Percentiles rank a stretch among this genome's conserved stretches.
Conservation (phyloP, 2,888 invertebrate genomes). For the Chironomus riparius region DNA sequence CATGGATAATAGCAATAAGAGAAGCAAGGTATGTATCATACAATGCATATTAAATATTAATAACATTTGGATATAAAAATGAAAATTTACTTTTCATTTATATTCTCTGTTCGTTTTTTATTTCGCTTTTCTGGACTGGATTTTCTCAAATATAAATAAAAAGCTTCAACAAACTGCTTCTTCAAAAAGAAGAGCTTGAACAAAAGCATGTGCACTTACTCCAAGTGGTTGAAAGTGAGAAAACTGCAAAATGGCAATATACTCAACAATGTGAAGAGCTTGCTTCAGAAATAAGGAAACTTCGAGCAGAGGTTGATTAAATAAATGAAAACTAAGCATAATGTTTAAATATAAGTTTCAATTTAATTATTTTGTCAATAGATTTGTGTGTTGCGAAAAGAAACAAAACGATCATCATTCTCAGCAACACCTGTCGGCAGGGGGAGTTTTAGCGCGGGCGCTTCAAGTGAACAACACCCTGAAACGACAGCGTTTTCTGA, state of each 20-base stretch:
- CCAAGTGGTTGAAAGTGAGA: constrained; percentile 82
- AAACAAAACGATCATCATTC: constrained; percentile 51
- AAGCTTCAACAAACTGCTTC: constrained; percentile 79
- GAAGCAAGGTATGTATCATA: constrained; percentile 73
- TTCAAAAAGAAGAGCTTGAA: constrained; percentile 80
- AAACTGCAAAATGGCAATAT: constrained; percentile 89
- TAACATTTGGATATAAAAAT: background rate
- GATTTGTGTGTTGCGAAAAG: constrained; percentile 73
- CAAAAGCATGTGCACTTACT: constrained; percentile 85
- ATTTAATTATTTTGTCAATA: constrained; percentile 35
- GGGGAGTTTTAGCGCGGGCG: constrained; percentile 33
- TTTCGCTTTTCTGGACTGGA: background rate
- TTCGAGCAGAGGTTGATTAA: constrained; percentile 66
- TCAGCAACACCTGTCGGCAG: constrained; percentile 39
- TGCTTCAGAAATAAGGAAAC: constrained; percentile 78
- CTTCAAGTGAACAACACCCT: constrained; percentile 38
- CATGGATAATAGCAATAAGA: constrained; percentile 82
- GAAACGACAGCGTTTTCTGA: constrained; percentile 33
- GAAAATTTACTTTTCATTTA: background rate
- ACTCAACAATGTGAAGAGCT: constrained; percentile 87
- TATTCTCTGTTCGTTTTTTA: background rate
- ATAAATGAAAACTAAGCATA: background rate
- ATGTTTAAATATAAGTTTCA: background rate
- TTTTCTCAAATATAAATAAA: background rate
- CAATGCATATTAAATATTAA: constrained; percentile 7